phyloP scores from a whole-genome alignment of 2,797 vertebrate species.

The Fistularia tabacaria region DNA sequence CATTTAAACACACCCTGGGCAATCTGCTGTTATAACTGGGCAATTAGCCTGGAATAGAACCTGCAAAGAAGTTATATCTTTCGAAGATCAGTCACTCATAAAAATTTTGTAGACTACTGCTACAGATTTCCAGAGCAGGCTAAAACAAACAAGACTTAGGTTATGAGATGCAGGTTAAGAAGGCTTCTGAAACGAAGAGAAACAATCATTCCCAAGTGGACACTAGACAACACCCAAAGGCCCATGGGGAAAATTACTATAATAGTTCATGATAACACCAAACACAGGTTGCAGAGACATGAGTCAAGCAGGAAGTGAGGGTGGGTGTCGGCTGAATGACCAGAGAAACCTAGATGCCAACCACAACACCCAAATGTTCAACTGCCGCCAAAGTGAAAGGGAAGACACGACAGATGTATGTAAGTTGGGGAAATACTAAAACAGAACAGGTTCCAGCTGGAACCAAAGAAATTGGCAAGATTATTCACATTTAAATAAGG shows the following conservation, averaged over 20 bases:
- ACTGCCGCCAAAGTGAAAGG: constrained; percentile 47
- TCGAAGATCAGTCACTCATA: constrained; percentile 55
- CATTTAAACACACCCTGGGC: constrained; percentile 31
- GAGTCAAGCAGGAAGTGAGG: constrained; percentile 73
- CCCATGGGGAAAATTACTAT: constrained; percentile 66
- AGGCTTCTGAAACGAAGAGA: constrained; percentile 47
- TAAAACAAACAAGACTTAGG: constrained; percentile 62
- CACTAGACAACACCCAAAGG: constrained; percentile 55
- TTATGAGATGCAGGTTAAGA: constrained; percentile 72
- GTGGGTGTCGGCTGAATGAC: constrained; percentile 66
- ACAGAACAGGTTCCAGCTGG: constrained; percentile 50
- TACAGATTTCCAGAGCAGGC: constrained; percentile 63
- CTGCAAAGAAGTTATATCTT: constrained; percentile 55
- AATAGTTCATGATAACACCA: constrained; percentile 63
- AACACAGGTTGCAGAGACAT: constrained; percentile 64
- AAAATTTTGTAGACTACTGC: constrained; percentile 52
- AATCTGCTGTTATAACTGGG: constrained; percentile 25
- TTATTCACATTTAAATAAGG: constrained; percentile 20
- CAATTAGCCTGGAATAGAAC: constrained; percentile 65
- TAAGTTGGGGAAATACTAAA: constrained; percentile 48
- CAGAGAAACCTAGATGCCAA: constrained; percentile 61
- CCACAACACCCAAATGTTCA: constrained; percentile 42
- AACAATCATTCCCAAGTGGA: constrained; percentile 55
- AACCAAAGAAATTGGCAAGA: constrained; percentile 41
- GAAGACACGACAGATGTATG: constrained; percentile 51